Percentiles rank a stretch among this genome's conserved stretches.
Conservation (phyloP, 2,797 vertebrate genomes). For the Phaenicophaeus curvirostris region DNA sequence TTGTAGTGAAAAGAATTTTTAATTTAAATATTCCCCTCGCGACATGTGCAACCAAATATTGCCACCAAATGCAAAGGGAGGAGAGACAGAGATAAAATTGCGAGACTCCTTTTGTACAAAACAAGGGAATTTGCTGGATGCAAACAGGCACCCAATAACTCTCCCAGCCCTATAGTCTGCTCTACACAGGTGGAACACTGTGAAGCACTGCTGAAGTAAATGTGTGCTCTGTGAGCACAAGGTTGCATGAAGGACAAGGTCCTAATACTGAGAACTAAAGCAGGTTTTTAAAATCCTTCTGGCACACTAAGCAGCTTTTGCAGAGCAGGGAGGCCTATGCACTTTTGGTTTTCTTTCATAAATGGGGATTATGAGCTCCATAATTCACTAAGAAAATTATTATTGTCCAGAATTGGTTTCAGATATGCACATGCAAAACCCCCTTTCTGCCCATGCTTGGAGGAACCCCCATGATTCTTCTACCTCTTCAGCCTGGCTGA, state of each 20-base stretch:
- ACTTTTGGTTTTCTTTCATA: constrained; percentile 10
- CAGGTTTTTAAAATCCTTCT: constrained; percentile 21
- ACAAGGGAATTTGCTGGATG: not conserved
- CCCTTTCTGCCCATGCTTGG: not conserved
- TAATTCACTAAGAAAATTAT: not conserved
- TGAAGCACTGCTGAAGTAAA: not conserved
- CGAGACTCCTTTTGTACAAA: not conserved
- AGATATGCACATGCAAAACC: not conserved
- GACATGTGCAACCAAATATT: not conserved
- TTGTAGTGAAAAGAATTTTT: not conserved
- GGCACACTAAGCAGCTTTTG: constrained; percentile 42
- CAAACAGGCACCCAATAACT: not conserved
- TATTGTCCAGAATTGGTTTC: not conserved
- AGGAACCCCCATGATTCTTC: not conserved
- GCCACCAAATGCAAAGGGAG: not conserved
- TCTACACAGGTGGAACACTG: not conserved
- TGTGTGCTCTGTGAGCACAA: not conserved
- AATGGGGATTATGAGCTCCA: constrained; percentile 11
- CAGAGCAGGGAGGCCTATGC: not conserved
- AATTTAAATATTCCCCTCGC: not conserved
- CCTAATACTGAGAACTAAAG: constrained; percentile 10
- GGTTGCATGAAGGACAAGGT: constrained; percentile 9
- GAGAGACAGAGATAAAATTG: not conserved
- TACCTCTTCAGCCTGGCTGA: not conserved
- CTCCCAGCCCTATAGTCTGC: not conserved